Percentiles rank a stretch among this genome's conserved stretches.
Evolutionary conservation across 2,113 vertebrate species (phyloP).

Genomic region (Parotia lawesii): DNA sequence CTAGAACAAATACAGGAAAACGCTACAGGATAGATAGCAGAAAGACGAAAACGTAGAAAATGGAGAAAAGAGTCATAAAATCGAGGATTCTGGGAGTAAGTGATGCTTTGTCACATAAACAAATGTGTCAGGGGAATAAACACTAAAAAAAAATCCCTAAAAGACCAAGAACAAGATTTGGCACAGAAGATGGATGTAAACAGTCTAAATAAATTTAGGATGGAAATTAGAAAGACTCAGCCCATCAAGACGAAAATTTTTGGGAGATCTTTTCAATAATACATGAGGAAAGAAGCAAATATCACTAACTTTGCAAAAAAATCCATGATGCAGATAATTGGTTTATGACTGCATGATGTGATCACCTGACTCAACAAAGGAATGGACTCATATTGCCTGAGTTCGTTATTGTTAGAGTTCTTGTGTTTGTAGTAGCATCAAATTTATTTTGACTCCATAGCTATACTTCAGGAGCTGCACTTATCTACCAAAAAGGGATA

Average conservation of each 20-base stretch:
- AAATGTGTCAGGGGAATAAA: neutral
- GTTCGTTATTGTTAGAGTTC: neutral
- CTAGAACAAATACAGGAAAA: neutral
- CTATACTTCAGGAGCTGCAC: neutral
- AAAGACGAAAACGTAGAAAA: neutral
- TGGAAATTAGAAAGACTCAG: neutral
- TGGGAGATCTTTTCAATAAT: neutral
- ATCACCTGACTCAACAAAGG: neutral
- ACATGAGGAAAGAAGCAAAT: neutral
- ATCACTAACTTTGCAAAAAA: neutral
- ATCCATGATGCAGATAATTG: neutral
- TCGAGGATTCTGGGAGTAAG: neutral
- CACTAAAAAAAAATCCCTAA: neutral
- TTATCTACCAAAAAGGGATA: neutral
- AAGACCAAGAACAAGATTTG: neutral
- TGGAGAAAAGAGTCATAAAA: neutral
- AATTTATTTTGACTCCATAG: neutral
- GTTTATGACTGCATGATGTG: neutral
- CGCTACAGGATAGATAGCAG: rapidly evolving
- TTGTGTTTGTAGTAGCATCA: neutral
- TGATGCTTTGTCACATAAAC: neutral
- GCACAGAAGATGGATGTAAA: neutral
- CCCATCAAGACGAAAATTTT: neutral
- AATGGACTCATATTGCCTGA: rapidly evolving
- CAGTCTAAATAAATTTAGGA: neutral